A percentile compares a stretch with the other conserved stretches of the same genome.
Evolutionary conservation across 2,888 invertebrate species (phyloP).

Genomic region (Automeris io): DNA sequence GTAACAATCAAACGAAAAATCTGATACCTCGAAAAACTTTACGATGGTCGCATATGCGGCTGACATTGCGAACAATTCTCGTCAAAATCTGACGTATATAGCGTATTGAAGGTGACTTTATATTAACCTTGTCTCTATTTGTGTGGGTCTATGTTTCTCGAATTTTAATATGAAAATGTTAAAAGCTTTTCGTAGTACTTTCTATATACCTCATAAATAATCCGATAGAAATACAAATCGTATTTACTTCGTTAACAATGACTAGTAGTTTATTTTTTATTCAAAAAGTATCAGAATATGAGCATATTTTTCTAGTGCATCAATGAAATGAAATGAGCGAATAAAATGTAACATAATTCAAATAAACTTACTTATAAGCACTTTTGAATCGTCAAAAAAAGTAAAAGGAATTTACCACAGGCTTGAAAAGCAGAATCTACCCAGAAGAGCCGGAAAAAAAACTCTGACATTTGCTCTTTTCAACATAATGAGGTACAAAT

Average conservation of each 20-base stretch:
- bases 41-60: slow-evolving; percentile 32
- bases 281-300: not conserved
- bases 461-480: too few species aligned
- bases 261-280: not conserved
- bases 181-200: not conserved
- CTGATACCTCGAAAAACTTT: slow-evolving; percentile 24
- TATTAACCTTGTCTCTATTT: slow-evolving; percentile 27
- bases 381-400: too few species aligned
- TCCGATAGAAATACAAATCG: not conserved
- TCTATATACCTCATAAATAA: not conserved
- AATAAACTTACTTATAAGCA: too few species aligned
- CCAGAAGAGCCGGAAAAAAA: too few species aligned
- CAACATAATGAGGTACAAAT: too few species aligned
- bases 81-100: slow-evolving; percentile 20
- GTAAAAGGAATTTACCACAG: too few species aligned
- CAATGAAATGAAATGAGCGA: too few species aligned
- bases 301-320: not conserved
- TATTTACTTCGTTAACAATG: too few species aligned
- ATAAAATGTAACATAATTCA: too few species aligned
- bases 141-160: slow-evolving; percentile 15
- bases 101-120: slow-evolving; percentile 32
- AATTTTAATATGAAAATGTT: not conserved
- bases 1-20: slow-evolving; percentile 12
- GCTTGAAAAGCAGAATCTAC: too few species aligned
- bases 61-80: slow-evolving; percentile 1